Evolutionary conservation across 2,113 vertebrate species (phyloP).

Genomic region (Megaleporinus macrocephalus): DNA sequence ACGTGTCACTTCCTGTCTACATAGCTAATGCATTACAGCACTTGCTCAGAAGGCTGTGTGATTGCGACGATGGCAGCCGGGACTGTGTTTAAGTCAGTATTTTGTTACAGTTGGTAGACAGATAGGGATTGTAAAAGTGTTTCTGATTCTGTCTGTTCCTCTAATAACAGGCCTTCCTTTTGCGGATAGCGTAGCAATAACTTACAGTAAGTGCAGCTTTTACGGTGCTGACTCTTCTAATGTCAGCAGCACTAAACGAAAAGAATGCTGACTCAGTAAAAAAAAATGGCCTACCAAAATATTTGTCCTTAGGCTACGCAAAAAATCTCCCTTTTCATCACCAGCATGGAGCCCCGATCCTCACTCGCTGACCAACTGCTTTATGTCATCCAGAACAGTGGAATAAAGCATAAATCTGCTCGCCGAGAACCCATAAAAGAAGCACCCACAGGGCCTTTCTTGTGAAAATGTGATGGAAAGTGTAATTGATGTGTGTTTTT

Average conservation of each 20-base stretch:
- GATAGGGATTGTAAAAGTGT: background rate
- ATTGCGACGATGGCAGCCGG: background rate
- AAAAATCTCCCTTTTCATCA: slow-evolving; percentile 41
- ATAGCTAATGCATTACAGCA: background rate
- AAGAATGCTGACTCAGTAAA: slow-evolving; percentile 40
- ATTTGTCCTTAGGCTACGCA: slow-evolving; percentile 55
- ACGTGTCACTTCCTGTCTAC: slow-evolving; percentile 3
- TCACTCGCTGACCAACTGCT: slow-evolving; percentile 34
- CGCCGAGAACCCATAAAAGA: background rate
- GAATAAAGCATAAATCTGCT: background rate
- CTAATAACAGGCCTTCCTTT: slow-evolving; percentile 36
- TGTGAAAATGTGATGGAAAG: background rate
- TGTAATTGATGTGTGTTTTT: no score
- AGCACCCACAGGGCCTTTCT: background rate
- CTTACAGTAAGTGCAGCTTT: slow-evolving; percentile 59
- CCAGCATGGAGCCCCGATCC: slow-evolving; percentile 43
- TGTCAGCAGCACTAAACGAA: slow-evolving; percentile 52
- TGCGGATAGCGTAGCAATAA: slow-evolving; percentile 48
- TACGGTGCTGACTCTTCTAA: slow-evolving; percentile 43
- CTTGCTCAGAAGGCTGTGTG: background rate
- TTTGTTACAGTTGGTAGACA: background rate
- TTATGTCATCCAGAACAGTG: background rate
- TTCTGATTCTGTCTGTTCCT: slow-evolving; percentile 32
- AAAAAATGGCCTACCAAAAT: slow-evolving; percentile 50
- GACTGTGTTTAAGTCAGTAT: background rate